These are phyloP conservation scores for Dynastes hyllus DNA, from an alignment of 2,888 invertebrate species.

Conservation along the genomic window DNA sequence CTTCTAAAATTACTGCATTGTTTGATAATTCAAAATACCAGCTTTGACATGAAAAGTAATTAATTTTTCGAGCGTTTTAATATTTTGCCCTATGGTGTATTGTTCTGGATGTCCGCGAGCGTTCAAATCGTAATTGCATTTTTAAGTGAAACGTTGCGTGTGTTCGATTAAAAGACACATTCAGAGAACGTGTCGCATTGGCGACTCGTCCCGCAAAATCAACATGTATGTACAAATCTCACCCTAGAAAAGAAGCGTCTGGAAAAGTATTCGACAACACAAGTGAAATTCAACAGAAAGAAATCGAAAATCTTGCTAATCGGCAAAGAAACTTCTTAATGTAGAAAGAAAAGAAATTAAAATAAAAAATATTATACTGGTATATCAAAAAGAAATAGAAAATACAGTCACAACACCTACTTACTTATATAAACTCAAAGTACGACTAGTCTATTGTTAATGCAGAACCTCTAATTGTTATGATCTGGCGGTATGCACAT, in stretches of 20 bases:
- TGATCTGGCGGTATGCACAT: slow-evolving; percentile 55
- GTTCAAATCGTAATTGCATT: slow-evolving; percentile 34
- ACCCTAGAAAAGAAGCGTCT: slow-evolving; percentile 41
- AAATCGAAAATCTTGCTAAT: slow-evolving; percentile 41
- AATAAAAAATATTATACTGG: slow-evolving; percentile 50
- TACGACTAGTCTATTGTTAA: slow-evolving; percentile 63
- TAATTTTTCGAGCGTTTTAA: too few relatives aligned
- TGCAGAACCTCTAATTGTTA: slow-evolving; percentile 63
- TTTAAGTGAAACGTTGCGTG: slow-evolving; percentile 29
- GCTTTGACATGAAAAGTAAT: too few relatives aligned
- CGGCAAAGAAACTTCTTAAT: slow-evolving; percentile 53
- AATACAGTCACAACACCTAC: slow-evolving; percentile 62
- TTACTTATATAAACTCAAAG: slow-evolving; percentile 64
- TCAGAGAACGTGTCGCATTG: slow-evolving; percentile 25
- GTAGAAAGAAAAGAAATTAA: slow-evolving; percentile 54
- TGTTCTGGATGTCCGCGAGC: too few relatives aligned
- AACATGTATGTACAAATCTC: slow-evolving; percentile 38
- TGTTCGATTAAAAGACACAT: slow-evolving; percentile 16
- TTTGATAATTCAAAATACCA: too few relatives aligned
- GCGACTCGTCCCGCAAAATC: slow-evolving; percentile 40
- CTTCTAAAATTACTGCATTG: too few relatives aligned
- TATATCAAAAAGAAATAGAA: slow-evolving; percentile 60
- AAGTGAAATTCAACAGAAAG: slow-evolving; percentile 24
- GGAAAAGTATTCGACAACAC: slow-evolving; percentile 16
- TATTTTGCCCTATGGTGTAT: too few relatives aligned